Evolutionary conservation across 2,888 invertebrate species (phyloP).

Genomic region (Pyrgus malvae): DNA sequence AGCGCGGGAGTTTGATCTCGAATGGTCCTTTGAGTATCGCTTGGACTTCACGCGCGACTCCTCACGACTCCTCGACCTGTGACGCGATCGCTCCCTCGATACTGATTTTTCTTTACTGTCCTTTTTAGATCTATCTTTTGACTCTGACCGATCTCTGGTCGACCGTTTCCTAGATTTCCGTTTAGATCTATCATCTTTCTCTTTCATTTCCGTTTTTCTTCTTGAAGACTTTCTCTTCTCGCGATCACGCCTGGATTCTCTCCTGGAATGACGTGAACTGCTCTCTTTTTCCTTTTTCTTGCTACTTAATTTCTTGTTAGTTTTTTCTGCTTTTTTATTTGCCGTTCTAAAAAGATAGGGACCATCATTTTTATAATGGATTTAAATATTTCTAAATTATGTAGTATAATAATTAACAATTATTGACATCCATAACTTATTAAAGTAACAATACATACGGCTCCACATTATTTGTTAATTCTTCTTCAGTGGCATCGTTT

Average conservation of each 20-base stretch:
- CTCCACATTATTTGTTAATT: constrained; percentile 4
- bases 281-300: constrained; percentile 41
- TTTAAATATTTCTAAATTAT: too few species aligned
- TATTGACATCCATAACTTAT: neutral
- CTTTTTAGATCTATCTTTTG: constrained; percentile 50
- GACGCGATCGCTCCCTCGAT: constrained; percentile 51
- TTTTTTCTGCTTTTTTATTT: constrained; percentile 44
- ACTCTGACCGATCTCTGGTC: constrained; percentile 48
- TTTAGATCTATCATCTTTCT: constrained; percentile 54
- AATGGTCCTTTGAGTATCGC: constrained; percentile 51
- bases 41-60: constrained; percentile 53
- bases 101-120: constrained; percentile 56
- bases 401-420: too few species aligned
- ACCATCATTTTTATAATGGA: too few species aligned
- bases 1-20: constrained; percentile 53
- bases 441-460: neutral
- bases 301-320: constrained; percentile 41
- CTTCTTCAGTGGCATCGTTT: constrained; percentile 19
- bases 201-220: constrained; percentile 55
- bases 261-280: constrained; percentile 47
- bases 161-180: constrained; percentile 55
- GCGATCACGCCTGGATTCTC: constrained; percentile 34
- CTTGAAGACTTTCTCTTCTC: constrained; percentile 47
- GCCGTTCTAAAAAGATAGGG: constrained; percentile 33
- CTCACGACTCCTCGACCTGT: constrained; percentile 44